Percentiles rank a stretch among this genome's conserved stretches.
Conservation (phyloP, 2,113 vertebrate genomes). For the Pristiophorus japonicus region DNA sequence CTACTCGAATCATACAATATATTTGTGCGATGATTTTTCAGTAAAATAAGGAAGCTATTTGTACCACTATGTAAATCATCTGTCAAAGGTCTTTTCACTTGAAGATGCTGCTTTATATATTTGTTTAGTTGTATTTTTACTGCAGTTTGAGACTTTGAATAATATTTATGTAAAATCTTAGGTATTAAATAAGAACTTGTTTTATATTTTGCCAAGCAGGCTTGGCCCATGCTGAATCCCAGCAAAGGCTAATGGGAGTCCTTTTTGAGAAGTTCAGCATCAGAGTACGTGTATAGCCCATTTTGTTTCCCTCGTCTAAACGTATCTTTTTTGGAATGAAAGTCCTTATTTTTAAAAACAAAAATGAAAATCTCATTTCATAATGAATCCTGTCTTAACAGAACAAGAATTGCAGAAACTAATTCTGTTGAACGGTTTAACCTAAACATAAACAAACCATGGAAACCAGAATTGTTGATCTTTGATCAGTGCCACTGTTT, state of each 20-base stretch:
- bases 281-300: constrained; percentile 29
- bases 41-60: constrained; percentile 24
- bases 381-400: not conserved
- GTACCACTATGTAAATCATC: constrained; percentile 32
- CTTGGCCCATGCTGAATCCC: constrained; percentile 25
- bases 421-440: not conserved
- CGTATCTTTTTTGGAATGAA: not conserved
- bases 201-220: constrained; percentile 37
- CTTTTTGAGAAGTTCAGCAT: constrained; percentile 6
- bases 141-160: constrained; percentile 36
- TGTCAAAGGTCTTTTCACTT: constrained; percentile 32
- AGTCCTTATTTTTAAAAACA: not conserved
- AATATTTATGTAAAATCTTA: constrained; percentile 38
- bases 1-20: constrained; percentile 9
- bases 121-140: constrained; percentile 38
- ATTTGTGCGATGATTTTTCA: constrained; percentile 27
- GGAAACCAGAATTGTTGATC: not conserved
- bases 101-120: constrained; percentile 37
- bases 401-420: not conserved
- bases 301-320: constrained; percentile 8
- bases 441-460: not conserved
- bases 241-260: not conserved
- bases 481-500: not conserved
- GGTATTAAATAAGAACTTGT: constrained; percentile 35
- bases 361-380: not conserved